These are phyloP conservation scores for Dromiciops gliroides DNA, from an alignment of 2,113 vertebrate genomes.

Conservation along the genomic window DNA sequence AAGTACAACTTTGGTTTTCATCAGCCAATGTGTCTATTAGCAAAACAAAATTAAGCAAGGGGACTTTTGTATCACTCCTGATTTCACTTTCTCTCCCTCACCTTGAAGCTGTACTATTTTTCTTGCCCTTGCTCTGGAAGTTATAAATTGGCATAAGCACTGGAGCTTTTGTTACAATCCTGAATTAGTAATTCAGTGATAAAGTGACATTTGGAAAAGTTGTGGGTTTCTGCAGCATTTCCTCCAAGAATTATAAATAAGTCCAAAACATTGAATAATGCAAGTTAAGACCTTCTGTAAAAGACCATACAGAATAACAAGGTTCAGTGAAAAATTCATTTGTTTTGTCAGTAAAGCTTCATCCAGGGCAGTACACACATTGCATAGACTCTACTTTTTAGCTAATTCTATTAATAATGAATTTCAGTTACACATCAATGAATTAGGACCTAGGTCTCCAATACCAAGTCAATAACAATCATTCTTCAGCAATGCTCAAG, in stretches of 20 bases:
- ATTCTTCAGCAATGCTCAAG: conserved; percentile 62
- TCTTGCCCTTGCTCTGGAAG: conserved; percentile 10
- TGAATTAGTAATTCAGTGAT: conserved; percentile 63
- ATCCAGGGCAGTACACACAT: conserved; percentile 42
- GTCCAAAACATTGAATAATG: conserved; percentile 69
- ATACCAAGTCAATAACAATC: conserved; percentile 66
- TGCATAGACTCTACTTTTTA: conserved; percentile 50
- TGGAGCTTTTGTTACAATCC: conserved; percentile 50
- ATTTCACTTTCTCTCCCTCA: conserved; percentile 58
- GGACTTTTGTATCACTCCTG: neutral
- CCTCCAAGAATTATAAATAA: conserved; percentile 72
- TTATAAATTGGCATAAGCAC: conserved; percentile 52
- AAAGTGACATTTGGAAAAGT: conserved; percentile 65
- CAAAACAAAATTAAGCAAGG: conserved; percentile 22
- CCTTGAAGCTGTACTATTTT: conserved; percentile 35
- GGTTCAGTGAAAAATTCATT: conserved; percentile 56
- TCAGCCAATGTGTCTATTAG: conserved; percentile 42
- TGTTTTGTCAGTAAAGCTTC: conserved; percentile 53
- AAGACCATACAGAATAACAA: conserved; percentile 62
- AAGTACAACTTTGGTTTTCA: neutral
- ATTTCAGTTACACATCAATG: conserved; percentile 74
- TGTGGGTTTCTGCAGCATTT: conserved; percentile 64
- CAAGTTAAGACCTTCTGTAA: conserved; percentile 60
- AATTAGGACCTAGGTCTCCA: conserved; percentile 55
- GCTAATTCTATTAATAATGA: conserved; percentile 75